Base-by-base conservation (phyloP, 64 coral and sea anemone species). In the Trachythela sp. region DNA sequence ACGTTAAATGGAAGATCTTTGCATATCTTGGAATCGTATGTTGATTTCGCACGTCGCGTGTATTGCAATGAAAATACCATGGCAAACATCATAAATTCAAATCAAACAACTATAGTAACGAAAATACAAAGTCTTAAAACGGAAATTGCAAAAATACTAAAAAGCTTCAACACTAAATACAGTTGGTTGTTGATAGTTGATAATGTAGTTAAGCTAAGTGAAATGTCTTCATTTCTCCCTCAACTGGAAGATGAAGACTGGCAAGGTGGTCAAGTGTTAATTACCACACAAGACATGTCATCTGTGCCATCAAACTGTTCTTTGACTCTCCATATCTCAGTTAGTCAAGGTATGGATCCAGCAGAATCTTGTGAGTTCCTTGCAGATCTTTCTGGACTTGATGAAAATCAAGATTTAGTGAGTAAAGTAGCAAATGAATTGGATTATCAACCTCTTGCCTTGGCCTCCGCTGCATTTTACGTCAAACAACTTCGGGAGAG, bases 231-330 rank as follows among this genome's bases (percentile, higher is more conserved):
- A n/a, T n/a, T n/a, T n/a, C n/a, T n/a, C n/a, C n/a, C n/a, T n/a
- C n/a, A n/a, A n/a, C n/a, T n/a, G n/a, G n/a, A n/a, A n/a, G n/a
- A n/a, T n/a, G n/a, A n/a, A n/a, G n/a, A n/a, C n/a, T n/a, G n/a
- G n/a, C n/a, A n/a, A n/a, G n/a, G n/a, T n/a, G 90, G 90, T 22
- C 90, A 87, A 64, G 77, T 92, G 18, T n/a, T 92, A 6, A 68
- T 92, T 13, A 92, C 91, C 35, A 92, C 91, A 5, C 91, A 92
- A 24, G 86, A 92, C 67, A 45, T 10, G n/a, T n/a, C n/a, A n/a
- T 54, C 37, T 17, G 87, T 92, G 56, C 91, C 56, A 48, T 18
- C 42, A 17, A 24, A 54, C 8, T 50, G 42, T 60, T 71, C 84
- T 26, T 80, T 86, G 6, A 24, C 43, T 9, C 24, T 22, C 20